These are phyloP conservation scores for Cheracebus regulus DNA, from an alignment of 2,797 vertebrate species.

Conservation along the genomic window DNA sequence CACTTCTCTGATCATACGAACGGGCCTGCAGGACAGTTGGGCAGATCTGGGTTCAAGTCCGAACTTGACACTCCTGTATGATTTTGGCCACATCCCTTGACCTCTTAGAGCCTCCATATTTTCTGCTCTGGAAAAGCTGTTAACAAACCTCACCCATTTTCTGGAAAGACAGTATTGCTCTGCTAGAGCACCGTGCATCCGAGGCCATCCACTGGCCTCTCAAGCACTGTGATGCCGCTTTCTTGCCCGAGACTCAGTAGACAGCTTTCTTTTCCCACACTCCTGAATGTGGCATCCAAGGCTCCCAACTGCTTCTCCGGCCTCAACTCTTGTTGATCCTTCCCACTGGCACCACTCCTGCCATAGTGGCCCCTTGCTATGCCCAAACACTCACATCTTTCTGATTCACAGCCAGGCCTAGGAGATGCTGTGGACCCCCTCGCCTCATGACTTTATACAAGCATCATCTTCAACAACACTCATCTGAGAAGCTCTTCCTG, in stretches of 20 bases:
- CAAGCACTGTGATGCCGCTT: neutral
- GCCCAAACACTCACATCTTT: neutral
- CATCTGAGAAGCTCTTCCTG: neutral
- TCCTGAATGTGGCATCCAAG: neutral
- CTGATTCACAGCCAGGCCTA: neutral
- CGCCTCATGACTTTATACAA: neutral
- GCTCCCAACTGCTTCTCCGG: neutral
- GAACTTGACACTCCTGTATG: neutral
- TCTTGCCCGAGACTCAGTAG: neutral
- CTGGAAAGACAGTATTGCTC: neutral
- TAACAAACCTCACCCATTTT: neutral
- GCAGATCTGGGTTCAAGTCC: neutral
- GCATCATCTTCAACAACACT: neutral
- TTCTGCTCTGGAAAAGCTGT: neutral
- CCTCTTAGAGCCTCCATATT: constrained; percentile 14
- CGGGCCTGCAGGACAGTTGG: neutral
- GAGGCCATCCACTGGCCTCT: neutral
- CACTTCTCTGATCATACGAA: neutral
- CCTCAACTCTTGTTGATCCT: neutral
- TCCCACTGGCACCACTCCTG: neutral
- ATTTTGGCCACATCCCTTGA: neutral
- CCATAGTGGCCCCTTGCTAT: neutral
- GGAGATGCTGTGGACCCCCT: neutral
- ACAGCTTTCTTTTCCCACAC: neutral
- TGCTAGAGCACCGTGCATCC: neutral